Evolutionary conservation across 2,888 invertebrate species (phyloP), one percentile per base, ranked within the genome.

Genomic region (Elysia crispata): DNA sequence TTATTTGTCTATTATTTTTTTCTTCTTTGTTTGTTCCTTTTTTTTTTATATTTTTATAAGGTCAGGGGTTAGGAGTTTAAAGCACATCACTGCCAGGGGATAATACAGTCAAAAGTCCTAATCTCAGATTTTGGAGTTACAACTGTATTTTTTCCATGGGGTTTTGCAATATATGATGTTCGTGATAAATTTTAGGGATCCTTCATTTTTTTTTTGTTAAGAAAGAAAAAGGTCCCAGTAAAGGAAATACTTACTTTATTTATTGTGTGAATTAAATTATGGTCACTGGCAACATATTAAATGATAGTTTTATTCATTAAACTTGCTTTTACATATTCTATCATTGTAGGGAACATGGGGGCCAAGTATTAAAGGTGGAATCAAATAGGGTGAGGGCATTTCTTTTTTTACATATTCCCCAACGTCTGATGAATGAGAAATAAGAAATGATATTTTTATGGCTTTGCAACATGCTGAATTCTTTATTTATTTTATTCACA

Each of bases 331-430:
- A 70, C 76, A 76, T 81, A 74, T 49, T 77, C 75, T 81, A 57
- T 81, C 74, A 49, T 81, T 87, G 83, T 88, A 89, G 89, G 88
- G 88, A 89, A 83, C 85, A 87, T 81, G 88, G 88, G 83, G 89
- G 88, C 83, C 83, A 86, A 84, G 82, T 88, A 78, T 81, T 87
- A 82, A 86, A 84, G 80, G 82, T 89, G 75, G 85, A 86, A 76
- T 86, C 87, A 77, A 85, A 84, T 75, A 84, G 86, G 89, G 89
- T 89, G 88, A 88, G 88, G 82, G 77, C 30, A n/a, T 64, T 67
- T 77, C 50, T 72, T 75, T 77, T 73, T 50, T 62, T 73, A 41
- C 41, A 41, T 41, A 41, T 11, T 41, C 3, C 41, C 41, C 41
- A 3, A 6, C 41, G 3, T 41, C 41, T 41, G 3, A 41, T 6